phyloP scores from a whole-genome alignment of 2,113 vertebrate genomes.

The Passer montanus region DNA sequence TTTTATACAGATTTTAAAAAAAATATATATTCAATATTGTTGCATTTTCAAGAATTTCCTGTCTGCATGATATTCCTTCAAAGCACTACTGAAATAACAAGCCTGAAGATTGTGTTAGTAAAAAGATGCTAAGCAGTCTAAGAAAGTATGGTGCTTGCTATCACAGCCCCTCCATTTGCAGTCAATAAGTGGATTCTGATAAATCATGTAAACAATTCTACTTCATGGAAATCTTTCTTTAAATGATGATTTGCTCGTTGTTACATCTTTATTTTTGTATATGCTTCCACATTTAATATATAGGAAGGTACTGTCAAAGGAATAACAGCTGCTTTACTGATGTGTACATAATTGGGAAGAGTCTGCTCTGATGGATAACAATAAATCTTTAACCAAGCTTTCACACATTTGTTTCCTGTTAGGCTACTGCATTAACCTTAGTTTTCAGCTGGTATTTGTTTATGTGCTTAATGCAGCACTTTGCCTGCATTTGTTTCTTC shows the following conservation, averaged over 20 bases:
- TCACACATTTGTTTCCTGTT: neutral
- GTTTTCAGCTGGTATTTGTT: neutral
- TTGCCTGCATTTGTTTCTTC: neutral
- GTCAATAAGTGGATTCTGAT: neutral
- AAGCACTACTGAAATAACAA: neutral
- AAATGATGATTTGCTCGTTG: neutral
- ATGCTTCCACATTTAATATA: neutral
- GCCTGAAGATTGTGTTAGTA: neutral
- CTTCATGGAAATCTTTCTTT: neutral
- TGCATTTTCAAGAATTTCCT: neutral
- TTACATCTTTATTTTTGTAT: neutral
- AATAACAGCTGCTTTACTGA: neutral
- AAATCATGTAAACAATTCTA: neutral
- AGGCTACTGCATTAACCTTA: neutral
- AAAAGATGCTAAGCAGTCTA: neutral
- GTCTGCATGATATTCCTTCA: neutral
- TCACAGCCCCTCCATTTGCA: neutral
- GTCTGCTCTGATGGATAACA: neutral
- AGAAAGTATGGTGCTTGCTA: neutral
- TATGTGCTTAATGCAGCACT: neutral
- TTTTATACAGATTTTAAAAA: neutral
- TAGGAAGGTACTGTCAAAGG: neutral
- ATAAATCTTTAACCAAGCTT: neutral
- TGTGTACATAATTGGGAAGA: neutral
- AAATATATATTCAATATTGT: neutral